phyloP scores from a whole-genome alignment of 30 jellyfish, hydroid and myxozoan genomes.

The Hydractinia symbiolongicarpus region DNA sequence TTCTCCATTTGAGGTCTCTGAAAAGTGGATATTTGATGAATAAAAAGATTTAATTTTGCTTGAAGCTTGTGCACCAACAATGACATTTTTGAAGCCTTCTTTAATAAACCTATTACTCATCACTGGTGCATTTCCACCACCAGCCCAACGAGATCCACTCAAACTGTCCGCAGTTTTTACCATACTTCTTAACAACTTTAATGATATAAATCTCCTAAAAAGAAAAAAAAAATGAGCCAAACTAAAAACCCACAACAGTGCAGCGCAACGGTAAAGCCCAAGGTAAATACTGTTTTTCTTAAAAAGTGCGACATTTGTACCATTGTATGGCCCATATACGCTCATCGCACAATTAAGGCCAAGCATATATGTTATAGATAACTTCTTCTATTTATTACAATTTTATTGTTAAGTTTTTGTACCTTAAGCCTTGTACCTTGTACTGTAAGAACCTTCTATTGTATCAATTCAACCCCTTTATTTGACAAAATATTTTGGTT shows the following conservation, averaged over 20 bases:
- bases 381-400: too few species aligned
- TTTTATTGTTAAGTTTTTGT: too few species aligned
- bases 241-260: background rate
- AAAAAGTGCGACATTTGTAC: too few species aligned
- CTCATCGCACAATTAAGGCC: too few species aligned
- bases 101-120: constrained; percentile 53
- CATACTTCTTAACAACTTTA: constrained; percentile 35
- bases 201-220: constrained; percentile 39
- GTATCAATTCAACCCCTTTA: too few species aligned
- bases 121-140: constrained; percentile 96
- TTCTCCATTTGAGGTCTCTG: constrained; percentile 47
- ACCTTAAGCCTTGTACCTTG: too few species aligned
- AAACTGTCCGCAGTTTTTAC: constrained; percentile 45
- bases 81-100: constrained; percentile 62
- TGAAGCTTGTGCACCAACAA: constrained; percentile 74
- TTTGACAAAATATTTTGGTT: too few species aligned
- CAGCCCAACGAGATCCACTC: constrained; percentile 59
- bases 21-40: constrained; percentile 47
- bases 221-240: background rate
- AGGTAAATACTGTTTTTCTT: too few species aligned
- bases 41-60: constrained; percentile 31
- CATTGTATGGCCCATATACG: too few species aligned
- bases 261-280: too few species aligned
- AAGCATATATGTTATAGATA: too few species aligned
- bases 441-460: too few species aligned